Conservation (phyloP, 2,888 invertebrate species). For the Pyrochroa serraticornis region DNA sequence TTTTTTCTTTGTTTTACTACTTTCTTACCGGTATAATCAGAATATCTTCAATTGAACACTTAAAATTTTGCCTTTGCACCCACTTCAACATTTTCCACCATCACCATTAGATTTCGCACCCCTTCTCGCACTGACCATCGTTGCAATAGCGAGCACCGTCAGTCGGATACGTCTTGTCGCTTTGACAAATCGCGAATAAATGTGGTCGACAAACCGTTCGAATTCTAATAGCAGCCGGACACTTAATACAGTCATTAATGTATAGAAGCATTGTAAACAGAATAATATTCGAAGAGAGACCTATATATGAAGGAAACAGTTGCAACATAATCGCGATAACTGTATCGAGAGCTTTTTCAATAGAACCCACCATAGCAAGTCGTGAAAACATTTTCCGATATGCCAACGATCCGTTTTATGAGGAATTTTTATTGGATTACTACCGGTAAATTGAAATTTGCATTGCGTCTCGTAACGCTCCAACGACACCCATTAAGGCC, state of each 20-base stretch:
- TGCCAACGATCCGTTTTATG: constrained; percentile 6
- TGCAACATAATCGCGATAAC: constrained; percentile 12
- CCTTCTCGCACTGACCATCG: constrained; percentile 18
- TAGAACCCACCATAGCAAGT: constrained; percentile 5
- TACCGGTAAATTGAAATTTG: constrained; percentile 17
- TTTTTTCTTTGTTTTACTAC: constrained; percentile 37
- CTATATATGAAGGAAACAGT: constrained; percentile 39
- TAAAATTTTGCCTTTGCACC: constrained; percentile 52
- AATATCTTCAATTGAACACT: constrained; percentile 33
- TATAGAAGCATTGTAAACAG: constrained; percentile 26
- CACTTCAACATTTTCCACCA: constrained; percentile 51
- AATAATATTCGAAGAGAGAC: constrained; percentile 32
- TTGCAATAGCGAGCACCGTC: constrained; percentile 6
- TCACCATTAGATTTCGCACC: constrained; percentile 2
- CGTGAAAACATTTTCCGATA: constrained; percentile 6
- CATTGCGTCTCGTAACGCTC: too few species aligned
- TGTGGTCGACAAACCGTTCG: constrained; percentile 23
- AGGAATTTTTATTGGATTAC: constrained; percentile 6
- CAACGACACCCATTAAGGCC: too few species aligned
- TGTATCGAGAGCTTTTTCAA: constrained; percentile 18
- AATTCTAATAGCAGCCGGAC: neutral
- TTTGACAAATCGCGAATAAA: constrained; percentile 39
- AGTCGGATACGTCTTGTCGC: constrained; percentile 26
- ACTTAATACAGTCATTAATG: constrained; percentile 18
- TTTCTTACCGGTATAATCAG: constrained; percentile 40